Base-by-base conservation (phyloP, 23 tunicate genomes). In the Trididemnum nubilum region DNA sequence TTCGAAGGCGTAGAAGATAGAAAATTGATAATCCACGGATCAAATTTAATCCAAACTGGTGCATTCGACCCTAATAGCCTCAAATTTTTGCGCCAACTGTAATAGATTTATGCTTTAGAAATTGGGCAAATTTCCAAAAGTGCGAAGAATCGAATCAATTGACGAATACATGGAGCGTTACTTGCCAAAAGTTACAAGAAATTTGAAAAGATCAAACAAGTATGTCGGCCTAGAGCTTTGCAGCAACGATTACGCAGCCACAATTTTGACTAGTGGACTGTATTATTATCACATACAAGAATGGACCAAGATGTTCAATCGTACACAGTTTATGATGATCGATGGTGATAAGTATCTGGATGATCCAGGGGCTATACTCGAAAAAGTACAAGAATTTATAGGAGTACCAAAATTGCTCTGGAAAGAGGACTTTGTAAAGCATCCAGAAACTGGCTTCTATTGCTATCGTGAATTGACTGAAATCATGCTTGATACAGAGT, bases 401-500 rank as follows among this genome's bases (percentile, higher is more conserved):
- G 76, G 76, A 35, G 34, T 80, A n/a, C 84, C 84, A 24, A 80
- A 80, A 28, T 36, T 80, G 0, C 32, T 80, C 9, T 37, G 32
- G 75, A 80, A 80, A 38, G 76, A 80, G 65, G 84, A 80, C 36
- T 80, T 65, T 30, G 84, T 80, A 5, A 80, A 1, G 36, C 0
- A 65, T 27, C 84, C 73, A 34, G 22, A 80, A 7, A 80, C 75
- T 3, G 84, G 84, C 34, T 80, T 80, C 32, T 80, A 64, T 32
- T 80, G 84, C 34, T 40, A 51, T 0, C 60, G 59, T 36, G 67
- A 72, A 36, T 35, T 64, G 15, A 59, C 34, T n/a, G 72, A 50
- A 32, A 31, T 59, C 28, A 19, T 34, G 76, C 52, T 65, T 22
- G 30, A 73, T 25, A 9, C 37, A 36, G 33, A 19, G 12, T 40